phyloP scores from a whole-genome alignment of 2,113 vertebrate species.

The Polypterus senegalus region DNA sequence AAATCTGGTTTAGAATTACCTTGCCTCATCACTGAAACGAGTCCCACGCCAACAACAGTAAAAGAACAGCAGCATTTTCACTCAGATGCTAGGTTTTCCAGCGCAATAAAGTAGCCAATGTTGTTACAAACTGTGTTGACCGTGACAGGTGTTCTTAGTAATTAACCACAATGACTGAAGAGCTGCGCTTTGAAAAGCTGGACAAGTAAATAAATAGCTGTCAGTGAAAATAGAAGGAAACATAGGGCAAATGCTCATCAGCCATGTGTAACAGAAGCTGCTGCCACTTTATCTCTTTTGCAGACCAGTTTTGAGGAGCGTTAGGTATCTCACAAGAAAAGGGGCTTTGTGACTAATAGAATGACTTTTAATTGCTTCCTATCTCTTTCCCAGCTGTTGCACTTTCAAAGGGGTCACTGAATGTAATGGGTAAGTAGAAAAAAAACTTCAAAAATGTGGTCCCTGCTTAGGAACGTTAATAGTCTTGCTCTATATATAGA shows the following conservation, averaged over 20 bases:
- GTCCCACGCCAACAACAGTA: constrained; percentile 12
- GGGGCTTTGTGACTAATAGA: constrained; percentile 35
- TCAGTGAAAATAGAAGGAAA: constrained; percentile 41
- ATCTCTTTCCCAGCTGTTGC: constrained; percentile 61
- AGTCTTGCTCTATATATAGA: too few species aligned
- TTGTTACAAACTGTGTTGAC: constrained; percentile 44
- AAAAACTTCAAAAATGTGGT: too few species aligned
- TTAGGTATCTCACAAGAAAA: constrained; percentile 19
- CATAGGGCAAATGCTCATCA: constrained; percentile 27
- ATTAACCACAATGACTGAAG: constrained; percentile 42
- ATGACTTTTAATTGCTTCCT: constrained; percentile 61
- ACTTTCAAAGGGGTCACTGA: background rate
- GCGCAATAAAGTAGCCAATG: constrained; percentile 38
- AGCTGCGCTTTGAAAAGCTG: constrained; percentile 43
- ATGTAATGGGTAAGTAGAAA: too few species aligned
- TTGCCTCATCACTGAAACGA: constrained; percentile 28
- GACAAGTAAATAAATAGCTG: constrained; percentile 68
- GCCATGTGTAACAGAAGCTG: constrained; percentile 27
- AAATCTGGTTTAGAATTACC: constrained; percentile 49
- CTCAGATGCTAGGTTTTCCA: constrained; percentile 18
- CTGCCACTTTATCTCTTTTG: constrained; percentile 60
- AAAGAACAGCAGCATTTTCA: constrained; percentile 7
- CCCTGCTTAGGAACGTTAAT: too few species aligned
- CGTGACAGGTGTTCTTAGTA: constrained; percentile 56
- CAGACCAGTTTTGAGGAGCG: constrained; percentile 46